Evolutionary conservation across 2,113 vertebrate genomes (phyloP).

Genomic region (Varanus salvator): DNA sequence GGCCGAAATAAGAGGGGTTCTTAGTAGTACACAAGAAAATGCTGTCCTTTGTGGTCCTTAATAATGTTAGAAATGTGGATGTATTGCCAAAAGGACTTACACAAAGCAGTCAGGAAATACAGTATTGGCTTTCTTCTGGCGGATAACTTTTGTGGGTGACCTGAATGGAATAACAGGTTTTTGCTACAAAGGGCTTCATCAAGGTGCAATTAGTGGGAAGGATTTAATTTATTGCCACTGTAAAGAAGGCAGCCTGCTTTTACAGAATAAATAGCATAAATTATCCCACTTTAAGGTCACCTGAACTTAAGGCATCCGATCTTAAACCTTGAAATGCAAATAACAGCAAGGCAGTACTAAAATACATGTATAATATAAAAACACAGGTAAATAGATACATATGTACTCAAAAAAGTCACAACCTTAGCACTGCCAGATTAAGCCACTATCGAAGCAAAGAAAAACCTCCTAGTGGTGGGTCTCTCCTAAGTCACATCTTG

Average conservation of each 20-base stretch:
- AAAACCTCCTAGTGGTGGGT: no score
- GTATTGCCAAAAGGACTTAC: constrained; percentile 60
- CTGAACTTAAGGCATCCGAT: background rate
- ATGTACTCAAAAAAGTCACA: no score
- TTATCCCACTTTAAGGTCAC: background rate
- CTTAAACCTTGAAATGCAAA: background rate
- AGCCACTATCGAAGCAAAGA: no score
- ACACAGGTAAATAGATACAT: no score
- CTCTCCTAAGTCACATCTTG: no score
- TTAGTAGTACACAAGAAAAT: constrained; percentile 56
- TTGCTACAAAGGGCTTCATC: constrained; percentile 63
- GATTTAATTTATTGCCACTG: constrained; percentile 13
- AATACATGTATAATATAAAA: background rate
- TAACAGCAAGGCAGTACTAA: background rate
- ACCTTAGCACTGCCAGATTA: no score
- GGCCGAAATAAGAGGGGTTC: constrained; percentile 69
- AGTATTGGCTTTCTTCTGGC: constrained; percentile 71
- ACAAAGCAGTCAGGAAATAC: constrained; percentile 73
- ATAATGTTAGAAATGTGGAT: constrained; percentile 70
- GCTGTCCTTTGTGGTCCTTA: constrained; percentile 71
- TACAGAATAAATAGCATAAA: background rate
- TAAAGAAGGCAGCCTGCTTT: background rate
- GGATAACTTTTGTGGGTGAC: constrained; percentile 60
- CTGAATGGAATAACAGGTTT: constrained; percentile 64
- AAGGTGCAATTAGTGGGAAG: constrained; percentile 59